Evolutionary conservation across 2,113 vertebrate species (phyloP), one percentile per base, ranked within the genome.

Genomic region (Apodemus sylvaticus): DNA sequence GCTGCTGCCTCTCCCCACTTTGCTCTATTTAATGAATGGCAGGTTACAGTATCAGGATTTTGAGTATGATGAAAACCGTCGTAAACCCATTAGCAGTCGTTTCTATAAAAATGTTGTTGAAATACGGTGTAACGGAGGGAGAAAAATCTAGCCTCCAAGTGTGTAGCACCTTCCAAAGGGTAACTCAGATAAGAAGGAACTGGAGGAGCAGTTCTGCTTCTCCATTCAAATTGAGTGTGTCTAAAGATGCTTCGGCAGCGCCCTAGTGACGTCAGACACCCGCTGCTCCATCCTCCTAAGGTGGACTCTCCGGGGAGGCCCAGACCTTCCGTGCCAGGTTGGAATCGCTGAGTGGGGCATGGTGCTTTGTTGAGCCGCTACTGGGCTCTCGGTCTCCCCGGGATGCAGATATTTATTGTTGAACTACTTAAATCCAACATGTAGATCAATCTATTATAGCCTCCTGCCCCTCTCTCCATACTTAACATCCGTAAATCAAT

Each of bases 381-480:
- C 26, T 20, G 60, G 26, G 26, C 20, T 66, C 60, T 45, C 42
- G 34, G 42, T 9, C 60, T 66, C 82, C 9, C 26, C 19, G 1
- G 39, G 16, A 64, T 48, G 39, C 39, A 48, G 17, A 19, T 20
- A 34, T 2, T 26, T 39, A 29, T n/a, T 45, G 2, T 45, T 85
- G 7, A 7, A 17, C 8, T 42, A 34, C 5, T 64, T 86, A 48
- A 45, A 14, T 19, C 29, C 29, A 13, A 45, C 24, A 31, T 34
- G 17, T 31, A 34, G 48, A 45, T 64, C 7, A 45, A 17, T 29
- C 81, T 17, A 83, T 17, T 17, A 29, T 24, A 60, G 13, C 39
- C 2, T 10, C 36, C 2, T 24, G 2, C 13, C 10, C 5, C 34
- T 2, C 16, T 11, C 19, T 58, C 34, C 19, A 14, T 31, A 31